Base-by-base conservation (phyloP, 2,113 vertebrate genomes). In the Madoqua kirkii region DNA sequence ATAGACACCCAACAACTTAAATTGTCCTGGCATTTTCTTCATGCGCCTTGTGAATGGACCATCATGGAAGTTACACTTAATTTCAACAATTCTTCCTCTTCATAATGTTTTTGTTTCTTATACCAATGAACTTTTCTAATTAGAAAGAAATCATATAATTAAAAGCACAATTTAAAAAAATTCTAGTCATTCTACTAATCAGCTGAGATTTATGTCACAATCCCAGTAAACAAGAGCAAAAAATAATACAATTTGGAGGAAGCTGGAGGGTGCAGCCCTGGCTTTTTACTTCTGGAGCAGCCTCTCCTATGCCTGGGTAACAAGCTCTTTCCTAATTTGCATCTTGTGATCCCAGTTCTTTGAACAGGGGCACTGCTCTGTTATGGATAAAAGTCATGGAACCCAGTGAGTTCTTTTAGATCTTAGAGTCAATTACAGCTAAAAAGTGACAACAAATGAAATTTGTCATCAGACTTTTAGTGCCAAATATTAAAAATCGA, bases 401-500 rank as follows among this genome's bases (percentile, higher is more conserved):
- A 87, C 93, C 48, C 11, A 50, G 45, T 55, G 89, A 92, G n/a
- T 82, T 92, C 40, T 79, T 96, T 95, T n/a, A 89, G 59, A 97
- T 94, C 43, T 96, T 76, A 89, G n/a, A 64, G 74, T 87, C 87
- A 97, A 67, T 95, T 95, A 91, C 15, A 83, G 62, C 57, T 90
- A 89, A 71, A 95, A 96, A 92, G 15, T 50, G 31, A 90, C 89
- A 96, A 95, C 79, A 96, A 93, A 82, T 93, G 64, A 89, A 96
- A 90, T 55, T 52, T 96, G 81, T 87, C 90, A 90, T 50, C 54
- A 83, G 74, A 78, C 12, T 92, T 95, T 97, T 86, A 96, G 90
- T 82, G 85, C 36, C 59, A 89, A 97, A 96, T 96, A 96, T 91
- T 96, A 95, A 96, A 97, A 81, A 89, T 33, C 40, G 76, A 97